Conservation (phyloP, 2,888 invertebrate genomes). For the Rhopalosiphum nymphaeae region DNA sequence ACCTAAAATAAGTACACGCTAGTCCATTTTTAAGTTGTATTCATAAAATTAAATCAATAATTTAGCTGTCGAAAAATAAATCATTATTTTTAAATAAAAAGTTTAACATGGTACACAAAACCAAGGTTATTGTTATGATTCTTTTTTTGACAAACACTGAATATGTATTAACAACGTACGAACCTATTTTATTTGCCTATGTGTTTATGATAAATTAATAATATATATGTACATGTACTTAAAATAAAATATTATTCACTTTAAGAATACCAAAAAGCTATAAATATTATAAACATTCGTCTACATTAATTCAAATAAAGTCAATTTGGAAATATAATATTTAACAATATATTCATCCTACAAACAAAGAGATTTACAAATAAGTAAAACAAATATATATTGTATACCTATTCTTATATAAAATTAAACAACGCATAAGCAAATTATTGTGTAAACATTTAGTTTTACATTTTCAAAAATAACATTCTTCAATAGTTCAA, state of each 20-base stretch:
- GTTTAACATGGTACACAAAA: neutral
- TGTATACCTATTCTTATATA: neutral
- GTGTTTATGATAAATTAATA: neutral
- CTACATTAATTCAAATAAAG: slow-evolving; percentile 7
- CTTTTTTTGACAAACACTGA: neutral
- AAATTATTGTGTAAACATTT: slow-evolving; percentile 1
- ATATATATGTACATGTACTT: neutral
- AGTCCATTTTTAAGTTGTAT: neutral
- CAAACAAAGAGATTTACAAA: slow-evolving; percentile 3
- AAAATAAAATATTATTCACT: neutral
- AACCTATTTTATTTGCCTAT: neutral
- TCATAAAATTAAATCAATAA: slow-evolving; percentile 9
- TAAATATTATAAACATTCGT: neutral
- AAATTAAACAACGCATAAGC: neutral
- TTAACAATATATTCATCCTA: neutral
- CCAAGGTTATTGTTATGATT: neutral
- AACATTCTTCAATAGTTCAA: neutral
- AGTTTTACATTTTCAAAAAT: neutral
- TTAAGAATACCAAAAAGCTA: neutral
- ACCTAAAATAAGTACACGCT: neutral
- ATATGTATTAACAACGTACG: neutral
- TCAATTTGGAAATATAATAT: neutral
- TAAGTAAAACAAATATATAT: neutral
- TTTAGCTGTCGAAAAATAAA: neutral
- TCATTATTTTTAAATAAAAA: neutral